A percentile compares a stretch with the other conserved stretches of the same genome.
Evolutionary conservation across 2,888 invertebrate genomes (phyloP).

Genomic region (Diaphora mendica): DNA sequence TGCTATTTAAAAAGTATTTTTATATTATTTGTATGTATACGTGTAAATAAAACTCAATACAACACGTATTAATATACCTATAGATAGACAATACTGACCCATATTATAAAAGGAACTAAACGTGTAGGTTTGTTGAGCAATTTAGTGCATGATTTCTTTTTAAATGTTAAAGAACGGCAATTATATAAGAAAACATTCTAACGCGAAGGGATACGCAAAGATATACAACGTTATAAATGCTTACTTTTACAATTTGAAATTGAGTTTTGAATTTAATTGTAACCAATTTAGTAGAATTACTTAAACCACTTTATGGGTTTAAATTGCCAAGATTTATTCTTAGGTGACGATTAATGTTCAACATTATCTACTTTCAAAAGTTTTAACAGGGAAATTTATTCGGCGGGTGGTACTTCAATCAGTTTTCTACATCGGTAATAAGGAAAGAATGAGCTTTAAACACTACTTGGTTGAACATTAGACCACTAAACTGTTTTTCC

Average conservation of each 20-base stretch:
- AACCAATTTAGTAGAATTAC: not conserved
- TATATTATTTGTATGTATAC: not conserved
- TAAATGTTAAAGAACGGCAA: not conserved
- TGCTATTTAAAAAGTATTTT: not conserved
- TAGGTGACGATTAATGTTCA: not conserved
- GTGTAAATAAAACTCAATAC: too few species aligned
- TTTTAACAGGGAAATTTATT: conserved; percentile 1
- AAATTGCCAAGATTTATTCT: conserved; percentile 1
- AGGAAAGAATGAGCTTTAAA: not conserved
- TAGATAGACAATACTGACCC: too few species aligned
- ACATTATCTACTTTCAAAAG: not conserved
- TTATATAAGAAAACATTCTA: not conserved
- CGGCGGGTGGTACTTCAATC: not conserved
- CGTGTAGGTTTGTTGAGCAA: not conserved
- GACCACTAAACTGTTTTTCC: not conserved
- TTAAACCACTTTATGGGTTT: not conserved
- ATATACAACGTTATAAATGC: not conserved
- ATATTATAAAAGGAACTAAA: not conserved
- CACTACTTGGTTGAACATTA: not conserved
- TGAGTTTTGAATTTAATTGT: not conserved
- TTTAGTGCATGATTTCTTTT: not conserved
- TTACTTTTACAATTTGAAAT: not conserved
- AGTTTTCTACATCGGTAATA: not conserved
- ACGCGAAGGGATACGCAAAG: not conserved
- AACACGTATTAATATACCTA: too few species aligned